Evolutionary conservation across 2,797 vertebrate species (phyloP), one percentile per base, ranked within the genome.

Genomic region (Ciconia nigra): DNA sequence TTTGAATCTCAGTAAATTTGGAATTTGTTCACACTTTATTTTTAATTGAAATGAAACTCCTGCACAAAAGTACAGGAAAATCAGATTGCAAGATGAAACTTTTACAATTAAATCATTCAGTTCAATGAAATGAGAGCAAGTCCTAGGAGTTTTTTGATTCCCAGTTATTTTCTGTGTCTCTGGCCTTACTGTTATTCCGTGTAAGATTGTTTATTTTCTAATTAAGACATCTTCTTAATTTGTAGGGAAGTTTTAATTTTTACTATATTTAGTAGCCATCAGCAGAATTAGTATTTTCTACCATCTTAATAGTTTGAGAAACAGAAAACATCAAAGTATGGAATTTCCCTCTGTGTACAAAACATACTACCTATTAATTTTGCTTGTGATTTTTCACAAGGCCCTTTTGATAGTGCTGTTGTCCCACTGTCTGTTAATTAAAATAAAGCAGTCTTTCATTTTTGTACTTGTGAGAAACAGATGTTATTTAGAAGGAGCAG

Each of bases 401-500:
- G 59, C 8, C n/a, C 19, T 86, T 95, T 65, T 51, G 55, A 93
- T 59, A 89, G 44, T 84, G 80, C 47, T 78, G 41, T 90, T 91
- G 59, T 82, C 51, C 61, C 39, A 57, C 74, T 94, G 42, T 78
- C 61, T 84, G 51, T 79, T 88, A 81, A 81, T 96, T 83, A 83
- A 90, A 73, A 73, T 47, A 54, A 81, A 93, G 28, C 65, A 77
- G n/a, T 39, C 76, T 90, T 90, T 95, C 24, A 24, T 80, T 92
- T 96, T 87, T 86, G 41, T 80, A 35, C 72, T 76, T 96, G 51
- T 63, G 49, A 93, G 78, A 89, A 97, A 44, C 92, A 97, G 92
- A 94, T 94, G 96, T 93, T 96, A 37, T 46, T 94, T 76, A 87
- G 94, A 63, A 94, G 89, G 58, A 93, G 80, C 94, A 98, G 97